Base-by-base conservation (phyloP, 2,113 vertebrate species). In the Ciconia stormi region DNA sequence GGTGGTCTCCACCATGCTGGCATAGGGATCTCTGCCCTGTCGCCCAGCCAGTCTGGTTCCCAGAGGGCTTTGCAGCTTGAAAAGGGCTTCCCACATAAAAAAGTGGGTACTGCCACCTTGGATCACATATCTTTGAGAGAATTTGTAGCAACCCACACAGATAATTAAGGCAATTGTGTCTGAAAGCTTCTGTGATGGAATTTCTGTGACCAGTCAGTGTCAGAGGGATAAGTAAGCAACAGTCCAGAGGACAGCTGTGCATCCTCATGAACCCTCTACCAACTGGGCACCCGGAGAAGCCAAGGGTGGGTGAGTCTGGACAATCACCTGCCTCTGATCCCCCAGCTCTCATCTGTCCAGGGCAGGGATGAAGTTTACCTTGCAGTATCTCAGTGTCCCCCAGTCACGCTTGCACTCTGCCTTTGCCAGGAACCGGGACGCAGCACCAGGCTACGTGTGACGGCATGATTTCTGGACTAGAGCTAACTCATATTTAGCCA, bases 361-460 rank as follows among this genome's bases (percentile, higher is more conserved):
- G 27, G 19, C 42, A 74, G 40, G 46, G 63, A 11, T 53, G 55
- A 65, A 55, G 17, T n/a, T 71, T 23, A 1, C 46, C 3, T 4
- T 53, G 42, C 13, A 29, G 32, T 5, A 7, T 9, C 15, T 32
- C 19, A 13, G 16, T 29, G 22, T 38, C 4, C 15, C 47, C n/a
- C n/a, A 50, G 56, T 3, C 1, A 8, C 3, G 7, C 13, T 59
- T 25, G 10, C 13, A 4, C 7, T 7, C 55, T 62, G 16, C 29
- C 40, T 84, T 56, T 74, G 50, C 36, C 52, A 32, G 17, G 49
- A 59, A 3, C 22, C 0, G 0, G 86, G 76, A 10, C 1, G 2
- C 29, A 82, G 21, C 66, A 38, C 34, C 40, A 26, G 23, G 20
- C 18, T 34, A 4, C 0, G 0, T 6, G 30, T 36, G 30, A 8